Base-by-base conservation (phyloP, 2,113 vertebrate genomes). In the Bambusicola thoracicus region DNA sequence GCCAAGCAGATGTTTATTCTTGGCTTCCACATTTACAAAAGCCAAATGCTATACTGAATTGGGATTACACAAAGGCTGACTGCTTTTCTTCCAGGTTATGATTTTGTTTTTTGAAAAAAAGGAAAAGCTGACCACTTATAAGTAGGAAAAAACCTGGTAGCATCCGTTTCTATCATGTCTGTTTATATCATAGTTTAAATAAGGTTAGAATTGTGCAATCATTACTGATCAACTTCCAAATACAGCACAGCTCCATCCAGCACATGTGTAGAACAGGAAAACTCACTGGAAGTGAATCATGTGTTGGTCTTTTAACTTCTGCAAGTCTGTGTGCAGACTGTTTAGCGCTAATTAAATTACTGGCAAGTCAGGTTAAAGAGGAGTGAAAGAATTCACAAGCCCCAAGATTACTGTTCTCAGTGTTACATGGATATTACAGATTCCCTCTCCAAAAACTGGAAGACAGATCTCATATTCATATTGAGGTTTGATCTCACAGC, bases 1-100 rank as follows among this genome's bases (percentile, higher is more conserved):
- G 93, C 93, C 90, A 93, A 96, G 91, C 91, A 93, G 88, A 85
- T 95, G 82, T 92, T 97, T 96, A 94, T 95, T 97, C 97, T 93
- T 93, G 83, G 90, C 93, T 94, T 92, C 66, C 67, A 76, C 34
- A 27, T 95, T 94, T 87, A 95, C 77, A 40, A 86, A 94, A 94
- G 92, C 94, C 96, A 97, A 96, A 92, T 40, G 75, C 87, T 94
- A 93, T 63, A 85, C 29, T 79, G 87, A 84, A 85, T 2, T 92
- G 58, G 76, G 93, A 96, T 95, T 93, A 96, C 80, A 75, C 69
- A 77, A 90, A 81, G 77, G 58, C 66, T 87, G 86, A 75, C 32
- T 86, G 81, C 78, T 96, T 92, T 91, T 87, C 92, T 94, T 95
- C 88, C 84, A 94, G 90, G 76, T 95, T 82, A 92, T 61, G 87